Evolutionary conservation across 2,113 vertebrate genomes (phyloP).

Genomic region (Indri indri): DNA sequence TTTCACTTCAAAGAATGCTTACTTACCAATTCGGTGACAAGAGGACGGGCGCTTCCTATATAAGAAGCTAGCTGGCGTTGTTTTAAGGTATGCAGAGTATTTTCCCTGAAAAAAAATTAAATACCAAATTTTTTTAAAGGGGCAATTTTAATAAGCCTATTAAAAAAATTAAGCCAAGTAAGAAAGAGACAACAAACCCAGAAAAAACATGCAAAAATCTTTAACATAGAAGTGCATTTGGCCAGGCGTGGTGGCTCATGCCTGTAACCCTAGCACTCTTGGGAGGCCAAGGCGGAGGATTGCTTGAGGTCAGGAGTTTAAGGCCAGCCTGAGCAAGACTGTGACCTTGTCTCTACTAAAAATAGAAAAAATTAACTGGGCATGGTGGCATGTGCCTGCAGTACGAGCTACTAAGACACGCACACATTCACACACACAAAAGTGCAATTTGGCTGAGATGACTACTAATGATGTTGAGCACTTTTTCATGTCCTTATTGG

Average conservation of each 20-base stretch:
- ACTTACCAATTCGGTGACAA: slow-evolving; percentile 96
- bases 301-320: no score
- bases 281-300: no score
- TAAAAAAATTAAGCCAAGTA: background rate
- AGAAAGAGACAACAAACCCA: background rate
- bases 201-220: background rate
- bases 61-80: slow-evolving; percentile 86
- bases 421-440: background rate
- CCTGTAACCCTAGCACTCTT: no score
- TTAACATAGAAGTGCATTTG: background rate
- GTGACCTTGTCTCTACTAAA: no score
- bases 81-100: slow-evolving; percentile 94
- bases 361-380: no score
- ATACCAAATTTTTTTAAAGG: background rate
- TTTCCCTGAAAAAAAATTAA: slow-evolving; percentile 90
- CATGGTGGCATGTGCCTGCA: no score
- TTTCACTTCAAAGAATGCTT: slow-evolving; percentile 70
- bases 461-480: background rate
- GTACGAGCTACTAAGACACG: no score
- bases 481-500: background rate
- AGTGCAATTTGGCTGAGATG: background rate
- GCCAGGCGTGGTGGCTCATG: no score
- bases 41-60: slow-evolving; percentile 86
- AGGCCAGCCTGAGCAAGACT: no score
- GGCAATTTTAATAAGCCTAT: background rate